phyloP scores from a whole-genome alignment of 2,888 invertebrate genomes.

The Drosophila peninsularis region DNA sequence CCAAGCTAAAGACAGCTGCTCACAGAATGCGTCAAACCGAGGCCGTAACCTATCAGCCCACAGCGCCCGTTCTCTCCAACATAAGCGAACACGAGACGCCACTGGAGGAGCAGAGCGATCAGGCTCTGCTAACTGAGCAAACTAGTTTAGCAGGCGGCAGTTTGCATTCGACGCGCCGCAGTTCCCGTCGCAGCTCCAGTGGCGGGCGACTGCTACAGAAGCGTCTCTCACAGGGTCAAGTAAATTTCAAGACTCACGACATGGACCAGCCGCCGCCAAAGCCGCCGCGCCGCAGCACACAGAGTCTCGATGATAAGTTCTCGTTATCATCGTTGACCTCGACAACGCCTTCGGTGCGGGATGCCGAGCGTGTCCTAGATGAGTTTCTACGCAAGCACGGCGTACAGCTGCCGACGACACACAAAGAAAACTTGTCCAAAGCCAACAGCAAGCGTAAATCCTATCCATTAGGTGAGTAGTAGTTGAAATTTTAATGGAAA shows the following conservation, averaged over 20 bases:
- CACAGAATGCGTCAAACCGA: slow-evolving; percentile 26
- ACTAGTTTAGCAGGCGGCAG: slow-evolving; percentile 33
- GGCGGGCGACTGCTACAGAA: slow-evolving; percentile 81
- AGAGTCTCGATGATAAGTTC: slow-evolving; percentile 62
- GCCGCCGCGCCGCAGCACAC: slow-evolving; percentile 81
- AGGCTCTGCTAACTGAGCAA: slow-evolving; percentile 11
- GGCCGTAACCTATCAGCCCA: slow-evolving; percentile 48
- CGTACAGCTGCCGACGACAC: slow-evolving; percentile 51
- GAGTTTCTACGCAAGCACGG: slow-evolving; percentile 76
- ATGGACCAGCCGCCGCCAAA: slow-evolving; percentile 77
- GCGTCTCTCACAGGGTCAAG: slow-evolving; percentile 70
- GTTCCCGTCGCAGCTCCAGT: slow-evolving; percentile 60
- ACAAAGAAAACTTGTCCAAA: slow-evolving; percentile 16
- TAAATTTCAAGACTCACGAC: slow-evolving; percentile 72
- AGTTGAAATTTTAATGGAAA: not conserved
- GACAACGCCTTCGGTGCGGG: slow-evolving; percentile 79
- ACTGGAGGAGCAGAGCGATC: slow-evolving; percentile 37
- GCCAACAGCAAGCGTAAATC: slow-evolving; percentile 65
- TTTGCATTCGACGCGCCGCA: slow-evolving; percentile 33
- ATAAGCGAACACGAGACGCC: slow-evolving; percentile 68
- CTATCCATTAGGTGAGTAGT: slow-evolving; percentile 74
- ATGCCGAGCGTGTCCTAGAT: slow-evolving; percentile 80
- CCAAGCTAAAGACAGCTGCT: slow-evolving; percentile 2
- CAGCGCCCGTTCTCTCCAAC: slow-evolving; percentile 58
- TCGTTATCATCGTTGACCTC: slow-evolving; percentile 66